Conservation (phyloP, 2,113 vertebrate genomes). For the Platysternon megacephalum region DNA sequence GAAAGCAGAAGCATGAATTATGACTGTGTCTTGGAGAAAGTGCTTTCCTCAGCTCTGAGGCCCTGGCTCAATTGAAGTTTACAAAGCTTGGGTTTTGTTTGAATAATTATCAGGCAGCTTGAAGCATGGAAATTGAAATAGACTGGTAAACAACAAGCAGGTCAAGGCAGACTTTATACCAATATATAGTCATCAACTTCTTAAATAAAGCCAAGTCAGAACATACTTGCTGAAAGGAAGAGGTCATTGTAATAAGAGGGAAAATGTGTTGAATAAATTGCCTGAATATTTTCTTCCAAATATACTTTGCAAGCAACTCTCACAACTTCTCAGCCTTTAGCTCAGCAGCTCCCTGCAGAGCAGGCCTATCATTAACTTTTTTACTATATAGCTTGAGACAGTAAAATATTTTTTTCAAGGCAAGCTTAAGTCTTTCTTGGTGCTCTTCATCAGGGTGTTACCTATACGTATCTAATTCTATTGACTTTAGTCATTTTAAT, state of each 20-base stretch:
- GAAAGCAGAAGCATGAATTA: not conserved
- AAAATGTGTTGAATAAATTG: not conserved
- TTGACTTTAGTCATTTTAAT: not conserved
- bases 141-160: not conserved
- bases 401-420: not conserved
- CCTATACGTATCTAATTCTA: not conserved
- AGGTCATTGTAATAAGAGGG: not conserved
- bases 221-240: not conserved
- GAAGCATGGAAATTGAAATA: not conserved
- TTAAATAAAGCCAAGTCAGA: not conserved
- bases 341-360: not conserved
- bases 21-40: not conserved
- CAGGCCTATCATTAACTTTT: not conserved
- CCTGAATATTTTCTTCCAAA: not conserved
- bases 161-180: not conserved
- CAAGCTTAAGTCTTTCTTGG: not conserved
- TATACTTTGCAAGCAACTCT: not conserved
- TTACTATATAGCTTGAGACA: not conserved
- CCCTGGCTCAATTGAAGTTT: not conserved
- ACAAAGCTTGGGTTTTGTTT: not conserved
- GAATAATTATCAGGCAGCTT: not conserved
- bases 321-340: not conserved
- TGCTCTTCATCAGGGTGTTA: not conserved
- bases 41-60: not conserved
- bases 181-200: not conserved